Evolutionary conservation across 2,113 vertebrate genomes (phyloP).

Genomic region (Glaucomys volans): DNA sequence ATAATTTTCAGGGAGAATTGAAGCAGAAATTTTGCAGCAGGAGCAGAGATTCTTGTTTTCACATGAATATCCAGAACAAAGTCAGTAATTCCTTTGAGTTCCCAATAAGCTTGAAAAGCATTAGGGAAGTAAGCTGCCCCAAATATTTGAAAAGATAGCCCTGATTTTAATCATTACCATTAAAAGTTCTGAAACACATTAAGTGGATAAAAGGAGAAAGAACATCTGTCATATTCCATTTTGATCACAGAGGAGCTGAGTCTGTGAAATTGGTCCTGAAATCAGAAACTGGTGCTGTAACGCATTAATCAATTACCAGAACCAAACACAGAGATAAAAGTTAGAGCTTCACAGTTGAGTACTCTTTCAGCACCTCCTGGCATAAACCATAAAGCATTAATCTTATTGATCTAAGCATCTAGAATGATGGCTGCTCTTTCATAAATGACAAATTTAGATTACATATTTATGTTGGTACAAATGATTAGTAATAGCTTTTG

Average conservation of each 20-base stretch:
- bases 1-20: slow-evolving; percentile 11
- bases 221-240: slow-evolving; percentile 44
- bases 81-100: slow-evolving; percentile 18
- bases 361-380: slow-evolving; percentile 61
- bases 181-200: slow-evolving; percentile 50
- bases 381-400: slow-evolving; percentile 58
- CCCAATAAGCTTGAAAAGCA: slow-evolving; percentile 47
- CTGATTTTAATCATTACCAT: slow-evolving; percentile 54
- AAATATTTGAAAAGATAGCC: not conserved
- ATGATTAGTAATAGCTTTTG: slow-evolving; percentile 13
- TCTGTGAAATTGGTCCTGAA: slow-evolving; percentile 57
- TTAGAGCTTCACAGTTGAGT: slow-evolving; percentile 44
- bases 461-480: slow-evolving; percentile 9
- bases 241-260: slow-evolving; percentile 52
- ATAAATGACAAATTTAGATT: slow-evolving; percentile 49
- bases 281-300: slow-evolving; percentile 67
- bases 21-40: slow-evolving; percentile 47
- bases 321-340: slow-evolving; percentile 54
- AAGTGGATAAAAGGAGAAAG: slow-evolving; percentile 40
- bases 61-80: slow-evolving; percentile 7
- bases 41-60: slow-evolving; percentile 40
- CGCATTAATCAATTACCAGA: slow-evolving; percentile 53
- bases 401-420: slow-evolving; percentile 63
- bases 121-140: not conserved
- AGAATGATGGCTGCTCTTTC: slow-evolving; percentile 61